Percentiles rank a stretch among this genome's conserved stretches.
Conservation (phyloP, 2,113 vertebrate genomes). For the Etheostoma spectabile region DNA sequence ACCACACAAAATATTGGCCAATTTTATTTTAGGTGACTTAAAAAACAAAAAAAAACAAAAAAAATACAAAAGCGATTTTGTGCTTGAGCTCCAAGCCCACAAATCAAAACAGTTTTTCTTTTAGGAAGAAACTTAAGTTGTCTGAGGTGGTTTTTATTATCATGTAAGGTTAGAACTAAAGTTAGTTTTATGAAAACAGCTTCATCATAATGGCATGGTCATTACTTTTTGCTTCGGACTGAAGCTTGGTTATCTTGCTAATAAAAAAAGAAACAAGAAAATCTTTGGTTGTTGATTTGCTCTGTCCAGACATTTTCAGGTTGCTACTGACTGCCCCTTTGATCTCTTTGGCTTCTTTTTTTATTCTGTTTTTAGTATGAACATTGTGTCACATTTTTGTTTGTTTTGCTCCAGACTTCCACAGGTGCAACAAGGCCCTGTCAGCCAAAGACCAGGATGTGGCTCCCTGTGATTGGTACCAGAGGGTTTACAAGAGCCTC, state of each 20-base stretch:
- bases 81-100: too few species aligned
- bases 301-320: background rate
- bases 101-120: too few species aligned
- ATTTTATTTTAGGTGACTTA: background rate
- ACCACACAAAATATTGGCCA: background rate
- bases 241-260: background rate
- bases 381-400: background rate
- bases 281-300: background rate
- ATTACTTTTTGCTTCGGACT: background rate
- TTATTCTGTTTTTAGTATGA: background rate
- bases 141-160: background rate
- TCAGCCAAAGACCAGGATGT: conserved; percentile 79
- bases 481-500: conserved; percentile 82
- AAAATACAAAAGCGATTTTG: background rate
- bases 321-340: background rate
- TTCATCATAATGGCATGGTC: background rate
- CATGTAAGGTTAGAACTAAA: background rate
- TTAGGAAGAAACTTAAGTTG: background rate
- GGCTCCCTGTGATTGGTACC: conserved; percentile 84
- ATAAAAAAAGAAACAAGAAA: background rate
- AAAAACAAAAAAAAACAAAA: background rate
- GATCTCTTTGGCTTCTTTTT: background rate
- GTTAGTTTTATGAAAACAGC: background rate
- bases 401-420: conserved; percentile 75
- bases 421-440: conserved; percentile 87